Conservation (phyloP, 1,140 invertebrate genomes). For the Alviniconcha marisindica region DNA sequence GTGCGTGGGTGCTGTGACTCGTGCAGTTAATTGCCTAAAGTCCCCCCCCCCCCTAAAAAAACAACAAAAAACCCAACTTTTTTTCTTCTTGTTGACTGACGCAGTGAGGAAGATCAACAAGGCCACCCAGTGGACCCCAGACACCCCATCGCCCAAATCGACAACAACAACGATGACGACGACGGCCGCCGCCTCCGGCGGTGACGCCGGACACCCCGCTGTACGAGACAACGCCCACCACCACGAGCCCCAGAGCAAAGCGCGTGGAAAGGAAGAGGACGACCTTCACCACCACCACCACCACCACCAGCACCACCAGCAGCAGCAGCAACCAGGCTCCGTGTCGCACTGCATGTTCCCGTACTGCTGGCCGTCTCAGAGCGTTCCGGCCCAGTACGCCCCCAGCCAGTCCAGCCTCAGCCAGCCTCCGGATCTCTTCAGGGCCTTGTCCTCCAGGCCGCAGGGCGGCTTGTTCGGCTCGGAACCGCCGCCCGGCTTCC, state of each 20-base stretch:
- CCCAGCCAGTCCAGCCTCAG: background rate
- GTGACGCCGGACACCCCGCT: no score
- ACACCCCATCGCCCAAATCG: no score
- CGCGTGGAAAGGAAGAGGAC: background rate
- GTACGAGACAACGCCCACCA: no score
- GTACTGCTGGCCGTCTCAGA: conserved; percentile 1
- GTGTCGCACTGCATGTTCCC: background rate
- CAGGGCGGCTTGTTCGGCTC: background rate
- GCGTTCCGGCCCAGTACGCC: background rate
- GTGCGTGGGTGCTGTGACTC: no score
- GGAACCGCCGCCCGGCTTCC: background rate
- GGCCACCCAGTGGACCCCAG: background rate
- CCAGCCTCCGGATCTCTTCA: background rate
- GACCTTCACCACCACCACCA: background rate
- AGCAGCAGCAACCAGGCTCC: background rate
- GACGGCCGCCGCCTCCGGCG: no score
- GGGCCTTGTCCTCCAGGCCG: background rate
- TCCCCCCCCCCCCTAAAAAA: no score
- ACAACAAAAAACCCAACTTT: no score
- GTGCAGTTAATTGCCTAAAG: no score
- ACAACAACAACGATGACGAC: no score
- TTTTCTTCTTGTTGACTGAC: no score
- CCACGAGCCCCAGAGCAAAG: background rate
- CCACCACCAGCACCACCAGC: background rate
- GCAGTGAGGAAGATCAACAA: conserved; percentile 12